These are phyloP conservation scores for Eledona agricola DNA, from an alignment of 2,888 invertebrate species.

Conservation along the genomic window DNA sequence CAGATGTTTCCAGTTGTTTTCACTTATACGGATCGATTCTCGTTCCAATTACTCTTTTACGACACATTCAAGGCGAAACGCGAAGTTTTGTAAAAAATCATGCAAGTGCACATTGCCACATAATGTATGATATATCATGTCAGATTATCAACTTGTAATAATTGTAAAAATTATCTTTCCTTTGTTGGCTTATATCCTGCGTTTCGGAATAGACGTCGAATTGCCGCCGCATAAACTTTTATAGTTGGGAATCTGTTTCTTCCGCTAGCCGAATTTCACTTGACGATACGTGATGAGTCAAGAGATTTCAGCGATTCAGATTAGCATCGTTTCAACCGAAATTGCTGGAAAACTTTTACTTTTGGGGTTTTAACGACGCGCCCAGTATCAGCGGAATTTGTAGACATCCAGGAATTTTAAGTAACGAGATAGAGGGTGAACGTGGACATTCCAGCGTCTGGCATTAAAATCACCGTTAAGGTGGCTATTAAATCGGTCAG, in stretches of 20 bases:
- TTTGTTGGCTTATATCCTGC: conserved; percentile 44
- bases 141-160: conserved; percentile 36
- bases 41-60: conserved; percentile 16
- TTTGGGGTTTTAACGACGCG: no score
- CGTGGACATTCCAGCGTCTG: no score
- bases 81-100: conserved; percentile 25
- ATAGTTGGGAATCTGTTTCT: conserved; percentile 20
- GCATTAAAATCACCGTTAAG: no score
- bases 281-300: conserved; percentile 14
- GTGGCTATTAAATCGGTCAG: no score
- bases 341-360: no score
- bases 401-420: no score
- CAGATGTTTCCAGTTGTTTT: conserved; percentile 8
- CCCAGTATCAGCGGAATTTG: no score
- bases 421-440: no score
- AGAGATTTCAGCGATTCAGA: neutral
- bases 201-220: conserved; percentile 36
- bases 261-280: conserved; percentile 23
- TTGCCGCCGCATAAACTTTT: conserved; percentile 4
- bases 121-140: conserved; percentile 33
- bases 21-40: conserved; percentile 18
- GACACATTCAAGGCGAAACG: conserved; percentile 17
- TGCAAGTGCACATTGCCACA: conserved; percentile 26
- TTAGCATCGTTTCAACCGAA: no score
- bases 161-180: conserved; percentile 40